Conservation (phyloP, 2,888 invertebrate genomes). For the Carabus problematicus region DNA sequence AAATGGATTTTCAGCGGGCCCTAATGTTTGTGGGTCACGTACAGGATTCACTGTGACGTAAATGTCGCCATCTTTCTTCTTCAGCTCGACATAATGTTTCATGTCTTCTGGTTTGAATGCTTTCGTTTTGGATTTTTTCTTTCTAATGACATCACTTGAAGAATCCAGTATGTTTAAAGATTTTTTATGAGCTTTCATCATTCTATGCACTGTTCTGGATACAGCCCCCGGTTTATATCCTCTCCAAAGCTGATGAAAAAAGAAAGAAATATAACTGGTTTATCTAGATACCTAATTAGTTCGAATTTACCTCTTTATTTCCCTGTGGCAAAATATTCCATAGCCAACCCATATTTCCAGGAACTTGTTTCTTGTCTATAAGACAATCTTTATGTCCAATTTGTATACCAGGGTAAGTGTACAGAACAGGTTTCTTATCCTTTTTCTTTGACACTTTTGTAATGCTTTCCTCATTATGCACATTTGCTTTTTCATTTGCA, state of each 20-base stretch:
- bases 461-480: background rate
- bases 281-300: background rate
- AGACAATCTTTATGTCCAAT: constrained; percentile 65
- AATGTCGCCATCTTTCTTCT: constrained; percentile 33
- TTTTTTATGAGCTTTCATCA: constrained; percentile 52
- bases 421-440: constrained; percentile 14
- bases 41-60: constrained; percentile 35
- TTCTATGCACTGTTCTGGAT: constrained; percentile 60
- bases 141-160: constrained; percentile 58
- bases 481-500: too few species aligned
- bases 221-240: constrained; percentile 62
- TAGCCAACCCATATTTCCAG: constrained; percentile 72
- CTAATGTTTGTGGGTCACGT: constrained; percentile 29
- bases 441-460: background rate
- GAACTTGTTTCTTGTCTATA: constrained; percentile 59
- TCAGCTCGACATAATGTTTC: constrained; percentile 48
- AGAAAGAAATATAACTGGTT: background rate
- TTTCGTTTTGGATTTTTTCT: constrained; percentile 56
- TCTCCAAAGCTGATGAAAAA: constrained; percentile 50
- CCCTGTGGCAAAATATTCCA: constrained; percentile 62
- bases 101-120: constrained; percentile 57
- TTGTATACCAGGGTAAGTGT: constrained; percentile 62
- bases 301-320: constrained; percentile 19
- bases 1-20: constrained; percentile 20
- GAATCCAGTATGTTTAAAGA: constrained; percentile 51